Evolutionary conservation across 2,888 invertebrate genomes (phyloP).

Genomic region (Lithophane semibrunnea): DNA sequence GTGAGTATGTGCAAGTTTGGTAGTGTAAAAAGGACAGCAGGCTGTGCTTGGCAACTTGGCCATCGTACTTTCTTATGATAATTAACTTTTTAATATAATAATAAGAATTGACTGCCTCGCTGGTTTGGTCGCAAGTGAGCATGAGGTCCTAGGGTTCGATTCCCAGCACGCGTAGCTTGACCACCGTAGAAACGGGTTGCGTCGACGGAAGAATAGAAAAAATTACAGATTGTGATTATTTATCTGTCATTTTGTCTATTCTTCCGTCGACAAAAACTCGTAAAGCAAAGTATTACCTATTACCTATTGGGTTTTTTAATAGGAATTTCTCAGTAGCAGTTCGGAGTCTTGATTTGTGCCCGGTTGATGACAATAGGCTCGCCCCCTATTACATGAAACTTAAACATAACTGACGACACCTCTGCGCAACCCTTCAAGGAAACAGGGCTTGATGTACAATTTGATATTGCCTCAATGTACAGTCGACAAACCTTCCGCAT

Average conservation of each 20-base stretch:
- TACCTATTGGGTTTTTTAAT: no score
- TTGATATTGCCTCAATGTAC: neutral
- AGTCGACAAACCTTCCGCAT: no score
- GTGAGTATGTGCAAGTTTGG: neutral
- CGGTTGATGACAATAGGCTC: neutral
- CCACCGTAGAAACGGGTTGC: no score
- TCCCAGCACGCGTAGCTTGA: neutral
- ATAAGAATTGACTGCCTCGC: neutral
- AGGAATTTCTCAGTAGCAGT: neutral
- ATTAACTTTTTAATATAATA: neutral
- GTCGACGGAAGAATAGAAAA: no score
- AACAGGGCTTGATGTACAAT: neutral
- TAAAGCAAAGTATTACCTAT: no score
- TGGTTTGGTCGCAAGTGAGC: neutral
- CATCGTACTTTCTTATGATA: neutral
- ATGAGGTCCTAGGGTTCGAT: neutral
- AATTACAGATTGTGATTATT: no score
- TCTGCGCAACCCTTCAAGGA: neutral
- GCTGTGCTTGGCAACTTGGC: neutral
- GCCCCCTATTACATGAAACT: no score
- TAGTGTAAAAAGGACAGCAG: neutral
- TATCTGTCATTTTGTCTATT: no score
- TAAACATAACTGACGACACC: no score
- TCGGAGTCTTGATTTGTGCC: neutral
- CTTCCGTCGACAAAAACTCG: no score